Conservation (phyloP, 2,797 vertebrate genomes). For the Neosilurus hyrtlii region DNA sequence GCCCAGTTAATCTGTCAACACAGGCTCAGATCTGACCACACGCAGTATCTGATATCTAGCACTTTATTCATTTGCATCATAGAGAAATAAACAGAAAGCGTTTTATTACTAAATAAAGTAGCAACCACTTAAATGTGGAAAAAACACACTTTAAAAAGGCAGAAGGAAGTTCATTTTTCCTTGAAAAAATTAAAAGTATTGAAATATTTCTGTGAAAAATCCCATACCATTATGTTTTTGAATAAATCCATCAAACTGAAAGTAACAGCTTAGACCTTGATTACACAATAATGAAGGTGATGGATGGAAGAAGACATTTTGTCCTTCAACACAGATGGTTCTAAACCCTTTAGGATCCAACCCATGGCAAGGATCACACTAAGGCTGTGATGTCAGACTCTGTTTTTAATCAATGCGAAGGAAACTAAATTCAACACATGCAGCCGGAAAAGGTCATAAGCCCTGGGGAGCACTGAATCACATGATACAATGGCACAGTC, state of each 20-base stretch:
- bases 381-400: constrained; percentile 51
- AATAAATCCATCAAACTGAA: background rate
- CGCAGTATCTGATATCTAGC: constrained; percentile 21
- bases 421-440: constrained; percentile 54
- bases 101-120: constrained; percentile 3
- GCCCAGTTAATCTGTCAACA: constrained; percentile 42
- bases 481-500: constrained; percentile 20
- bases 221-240: background rate
- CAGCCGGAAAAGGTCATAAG: constrained; percentile 33
- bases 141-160: background rate
- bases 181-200: background rate
- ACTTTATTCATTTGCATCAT: constrained; percentile 13
- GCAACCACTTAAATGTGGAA: background rate
- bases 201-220: background rate
- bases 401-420: constrained; percentile 61
- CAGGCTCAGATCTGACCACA: constrained; percentile 18
- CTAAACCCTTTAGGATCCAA: constrained; percentile 31
- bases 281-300: constrained; percentile 29
- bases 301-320: constrained; percentile 43
- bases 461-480: constrained; percentile 7
- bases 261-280: constrained; percentile 39
- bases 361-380: constrained; percentile 54
- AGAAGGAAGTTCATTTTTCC: background rate
- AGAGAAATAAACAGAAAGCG: constrained; percentile 10
- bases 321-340: constrained; percentile 62